Percentiles rank a stretch among this genome's conserved stretches.
These are phyloP conservation scores for Oscheius sp. DNA, from an alignment of 2,888 invertebrate genomes.

Conservation along the genomic window DNA sequence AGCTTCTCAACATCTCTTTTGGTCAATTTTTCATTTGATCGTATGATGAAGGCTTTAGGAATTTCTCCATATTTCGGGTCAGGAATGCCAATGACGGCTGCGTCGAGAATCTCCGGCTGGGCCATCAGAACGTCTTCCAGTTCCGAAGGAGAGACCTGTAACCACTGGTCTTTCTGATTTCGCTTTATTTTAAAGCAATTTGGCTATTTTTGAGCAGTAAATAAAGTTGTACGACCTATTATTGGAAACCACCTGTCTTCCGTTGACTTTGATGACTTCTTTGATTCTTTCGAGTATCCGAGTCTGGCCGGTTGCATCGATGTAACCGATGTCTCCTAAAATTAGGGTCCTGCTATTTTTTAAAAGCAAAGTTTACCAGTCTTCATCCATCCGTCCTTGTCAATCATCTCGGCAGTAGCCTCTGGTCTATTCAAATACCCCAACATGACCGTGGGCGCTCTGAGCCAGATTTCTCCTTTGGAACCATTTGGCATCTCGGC, in stretches of 20 bases:
- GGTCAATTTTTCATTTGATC: background rate
- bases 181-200: too few species aligned
- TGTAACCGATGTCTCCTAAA: constrained; percentile 55
- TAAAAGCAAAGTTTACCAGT: too few species aligned
- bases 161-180: too few species aligned
- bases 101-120: constrained; percentile 82
- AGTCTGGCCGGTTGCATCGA: constrained; percentile 45
- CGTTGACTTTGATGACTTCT: constrained; percentile 66
- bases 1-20: background rate
- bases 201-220: too few species aligned
- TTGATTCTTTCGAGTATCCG: constrained; percentile 62
- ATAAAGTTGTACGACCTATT: too few species aligned
- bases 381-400: constrained; percentile 85
- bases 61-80: constrained; percentile 74
- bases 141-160: too few species aligned
- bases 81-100: constrained; percentile 84
- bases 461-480: constrained; percentile 3
- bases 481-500: too few species aligned
- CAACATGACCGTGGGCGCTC: background rate
- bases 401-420: constrained; percentile 80
- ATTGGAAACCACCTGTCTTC: constrained; percentile 57
- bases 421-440: constrained; percentile 77
- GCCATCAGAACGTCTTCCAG: constrained; percentile 84
- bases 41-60: constrained; percentile 29
- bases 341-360: too few species aligned